phyloP scores from a whole-genome alignment of 2,797 vertebrate genomes.

The Acipenser ruthenus region DNA sequence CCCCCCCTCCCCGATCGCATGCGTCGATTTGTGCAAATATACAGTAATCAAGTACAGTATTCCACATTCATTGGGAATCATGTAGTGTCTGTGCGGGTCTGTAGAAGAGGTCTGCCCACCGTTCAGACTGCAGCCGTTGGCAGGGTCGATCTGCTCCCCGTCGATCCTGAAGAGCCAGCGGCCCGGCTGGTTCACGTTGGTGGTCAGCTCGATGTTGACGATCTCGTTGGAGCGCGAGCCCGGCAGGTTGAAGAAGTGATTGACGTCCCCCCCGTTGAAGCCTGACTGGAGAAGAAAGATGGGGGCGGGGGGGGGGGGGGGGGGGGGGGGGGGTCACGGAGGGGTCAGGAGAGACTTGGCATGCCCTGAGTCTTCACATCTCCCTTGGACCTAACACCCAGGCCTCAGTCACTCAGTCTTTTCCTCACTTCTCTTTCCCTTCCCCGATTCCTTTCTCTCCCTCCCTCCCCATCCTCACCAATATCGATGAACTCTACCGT shows the following conservation, averaged over 20 bases:
- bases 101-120: slow-evolving; percentile 47
- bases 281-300: slow-evolving; percentile 71
- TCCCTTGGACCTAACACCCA: too few relatives aligned
- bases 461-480: too few relatives aligned
- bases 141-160: slow-evolving; percentile 84
- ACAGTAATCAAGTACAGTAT: too few relatives aligned
- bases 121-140: slow-evolving; percentile 89
- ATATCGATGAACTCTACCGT: too few relatives aligned
- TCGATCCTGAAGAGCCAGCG: slow-evolving; percentile 93
- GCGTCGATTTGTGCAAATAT: too few relatives aligned
- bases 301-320: slow-evolving; percentile 13
- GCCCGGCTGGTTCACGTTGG: slow-evolving; percentile 90
- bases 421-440: too few relatives aligned
- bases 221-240: slow-evolving; percentile 89
- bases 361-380: too few relatives aligned
- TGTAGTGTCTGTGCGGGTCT: too few relatives aligned
- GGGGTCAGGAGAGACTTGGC: background rate
- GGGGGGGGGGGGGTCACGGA: slow-evolving; percentile 9
- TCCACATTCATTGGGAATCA: too few relatives aligned
- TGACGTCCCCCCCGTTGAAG: slow-evolving; percentile 93
- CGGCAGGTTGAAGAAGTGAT: slow-evolving; percentile 90
- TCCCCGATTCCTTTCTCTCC: too few relatives aligned
- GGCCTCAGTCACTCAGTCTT: too few relatives aligned
- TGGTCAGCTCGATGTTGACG: slow-evolving; percentile 87
- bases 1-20: too few relatives aligned